A percentile compares a stretch with the other conserved stretches of the same genome.
These are phyloP conservation scores for Peromyscus attwateri DNA, from an alignment of 2,797 vertebrate species.

Conservation along the genomic window DNA sequence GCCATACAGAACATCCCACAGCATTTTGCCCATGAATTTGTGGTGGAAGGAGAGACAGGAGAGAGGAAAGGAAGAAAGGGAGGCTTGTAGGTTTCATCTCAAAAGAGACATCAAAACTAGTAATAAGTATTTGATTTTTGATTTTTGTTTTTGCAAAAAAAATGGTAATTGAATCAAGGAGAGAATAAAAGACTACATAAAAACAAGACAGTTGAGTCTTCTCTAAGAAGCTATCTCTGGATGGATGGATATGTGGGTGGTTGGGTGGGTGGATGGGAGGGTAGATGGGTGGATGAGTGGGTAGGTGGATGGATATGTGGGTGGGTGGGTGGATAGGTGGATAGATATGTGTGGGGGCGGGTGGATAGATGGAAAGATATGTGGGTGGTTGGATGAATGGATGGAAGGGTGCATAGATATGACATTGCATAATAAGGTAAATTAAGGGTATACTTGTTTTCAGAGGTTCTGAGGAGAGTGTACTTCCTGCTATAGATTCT, in stretches of 20 bases:
- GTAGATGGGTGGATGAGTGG: not conserved
- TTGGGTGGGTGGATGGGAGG: rapidly evolving
- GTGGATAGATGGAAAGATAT: not conserved
- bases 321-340: not conserved
- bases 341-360: not conserved
- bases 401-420: not conserved
- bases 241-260: not conserved
- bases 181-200: not conserved
- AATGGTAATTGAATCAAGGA: not conserved
- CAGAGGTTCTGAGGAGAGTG: not conserved
- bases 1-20: no score
- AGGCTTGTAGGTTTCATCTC: not conserved
- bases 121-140: not conserved
- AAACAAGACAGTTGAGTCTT: not conserved
- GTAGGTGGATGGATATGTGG: not conserved
- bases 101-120: not conserved
- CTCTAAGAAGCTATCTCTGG: not conserved
- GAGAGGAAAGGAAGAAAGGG: not conserved
- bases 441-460: constrained; percentile 8
- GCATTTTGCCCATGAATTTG: constrained; percentile 12
- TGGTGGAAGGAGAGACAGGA: not conserved
- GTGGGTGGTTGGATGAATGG: not conserved
- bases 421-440: not conserved
- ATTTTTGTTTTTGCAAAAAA: not conserved
- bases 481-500: not conserved